Base-by-base conservation (phyloP, 92 coral and sea anemone species). In the Epizoanthus illoricatus region DNA sequence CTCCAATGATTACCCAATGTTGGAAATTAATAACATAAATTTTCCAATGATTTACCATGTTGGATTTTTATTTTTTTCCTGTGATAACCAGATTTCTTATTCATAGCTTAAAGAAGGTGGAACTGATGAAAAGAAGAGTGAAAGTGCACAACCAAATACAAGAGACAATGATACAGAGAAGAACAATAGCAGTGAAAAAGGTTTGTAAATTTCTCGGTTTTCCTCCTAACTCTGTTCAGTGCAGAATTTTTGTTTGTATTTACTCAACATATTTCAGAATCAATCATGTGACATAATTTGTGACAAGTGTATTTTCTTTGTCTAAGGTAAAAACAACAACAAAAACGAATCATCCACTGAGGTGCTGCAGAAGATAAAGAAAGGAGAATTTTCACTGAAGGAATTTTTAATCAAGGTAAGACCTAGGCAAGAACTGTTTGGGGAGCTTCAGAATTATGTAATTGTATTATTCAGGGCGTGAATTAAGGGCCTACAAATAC, bases 351-450 rank as follows among this genome's bases (percentile, higher is more conserved):
- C 71, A 42, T 59, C 69, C n/a, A 63, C 69, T 62, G 81, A 76
- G 43, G 57, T 59, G 52, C 59, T 61, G 39, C 20, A 18, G 71
- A 43, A 78, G 43, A 3, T 41, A 42, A 42, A 63, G 23, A 62
- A 43, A 63, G 61, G 13, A 5, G 71, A 59, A 57, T 75, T 2
- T 62, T 41, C 24, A 4, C 7, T 10, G 23, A 5, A 45, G 41
- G 82, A 78, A 61, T 62, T 0, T 13, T 41, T 78, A 2, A 63
- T 63, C 71, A 78, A 78, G 71, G 82, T 78, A 42, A 18, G 20
- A 3, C 5, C 40, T 64, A 2, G 4, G 69, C 13, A 64, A 64
- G 69, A 23, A 64, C 40, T 4, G 39, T 64, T 21, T 64, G 23
- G 13, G n/a, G 69, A 21, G 6, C 16, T 64, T 7, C 67, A 62